Base-by-base conservation (phyloP, 1,140 invertebrate species). In the Danaus melanippus region DNA sequence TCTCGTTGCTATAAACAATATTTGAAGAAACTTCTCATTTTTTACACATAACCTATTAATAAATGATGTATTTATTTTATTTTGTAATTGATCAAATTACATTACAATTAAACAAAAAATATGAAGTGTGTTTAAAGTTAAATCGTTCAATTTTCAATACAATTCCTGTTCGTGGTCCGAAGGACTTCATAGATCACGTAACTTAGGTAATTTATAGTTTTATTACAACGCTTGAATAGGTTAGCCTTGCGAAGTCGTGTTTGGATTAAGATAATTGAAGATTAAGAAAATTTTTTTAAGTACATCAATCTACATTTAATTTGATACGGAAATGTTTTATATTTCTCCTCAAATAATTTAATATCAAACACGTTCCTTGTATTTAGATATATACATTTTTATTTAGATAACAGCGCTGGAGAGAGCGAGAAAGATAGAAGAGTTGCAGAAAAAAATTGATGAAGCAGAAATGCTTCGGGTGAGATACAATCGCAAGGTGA, bases 391-490 rank as follows among this genome's bases (percentile, higher is more conserved):
- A 40, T 52, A 44, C n/a, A 10, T 53, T 12, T 56, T 39, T 11
- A 42, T 45, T 11, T 69, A 95, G 93, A 94, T 95, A 66, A 92
- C 93, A 10, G 91, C 94, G 7, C 68, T 96, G 60, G 94, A 96
- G 79, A 88, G 93, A 12, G 93, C 92, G 0, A 88, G 93, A 41
- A 95, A 95, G 85, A 91, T 95, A 57, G 94, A 96, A 72, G 94
- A 95, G 50, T 82, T 95, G 1, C 92, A 95, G 64, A 93, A 93
- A 77, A 89, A 90, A 56, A 70, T 94, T 3, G 90, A 93, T 12
- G 93, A 94, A 66, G 91, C 91, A 15, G 93, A 95, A 77, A 86
- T 93, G 65, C 65, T 93, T 9, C 86, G 92, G 40, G 90, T 90
- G 5, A 89, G 92, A 46, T 93, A 92, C 72, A 91, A 90, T 60